These are phyloP conservation scores for Hyles lineata DNA, from an alignment of 2,888 invertebrate species.

Conservation along the genomic window DNA sequence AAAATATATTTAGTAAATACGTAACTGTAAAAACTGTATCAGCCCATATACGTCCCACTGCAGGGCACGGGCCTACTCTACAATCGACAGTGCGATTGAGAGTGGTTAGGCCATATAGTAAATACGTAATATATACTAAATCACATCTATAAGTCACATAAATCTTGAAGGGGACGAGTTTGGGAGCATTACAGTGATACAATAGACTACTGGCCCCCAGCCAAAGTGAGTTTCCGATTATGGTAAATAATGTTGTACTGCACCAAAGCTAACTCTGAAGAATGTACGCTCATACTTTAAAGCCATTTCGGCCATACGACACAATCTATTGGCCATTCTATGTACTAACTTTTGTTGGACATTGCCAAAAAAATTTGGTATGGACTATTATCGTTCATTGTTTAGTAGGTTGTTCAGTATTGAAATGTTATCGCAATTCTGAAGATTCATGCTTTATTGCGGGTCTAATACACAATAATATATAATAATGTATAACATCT, in stretches of 20 bases:
- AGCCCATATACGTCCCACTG: no score
- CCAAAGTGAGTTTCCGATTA: slow-evolving; percentile 74
- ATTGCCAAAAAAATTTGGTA: slow-evolving; percentile 21
- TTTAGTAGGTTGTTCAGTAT: no score
- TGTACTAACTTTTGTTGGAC: not conserved
- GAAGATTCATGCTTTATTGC: no score
- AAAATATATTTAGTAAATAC: no score
- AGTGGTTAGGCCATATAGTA: no score
- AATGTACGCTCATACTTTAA: slow-evolving; percentile 33
- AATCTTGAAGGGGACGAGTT: not conserved
- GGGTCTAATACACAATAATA: no score
- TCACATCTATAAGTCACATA: not conserved
- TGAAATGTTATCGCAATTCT: no score
- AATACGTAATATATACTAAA: not conserved
- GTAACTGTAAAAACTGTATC: no score
- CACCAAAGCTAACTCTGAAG: slow-evolving; percentile 32
- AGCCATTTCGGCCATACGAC: slow-evolving; percentile 5
- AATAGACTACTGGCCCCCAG: slow-evolving; percentile 53
- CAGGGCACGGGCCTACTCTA: no score
- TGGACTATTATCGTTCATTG: not conserved
- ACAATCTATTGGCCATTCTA: slow-evolving; percentile 12
- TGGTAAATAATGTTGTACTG: slow-evolving; percentile 58
- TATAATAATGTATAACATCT: no score
- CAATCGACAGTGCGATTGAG: no score
- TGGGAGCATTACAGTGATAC: not conserved